Evolutionary conservation across 2,797 vertebrate species (phyloP), one percentile per base, ranked within the genome.

Genomic region (Pangasius larnaudii): DNA sequence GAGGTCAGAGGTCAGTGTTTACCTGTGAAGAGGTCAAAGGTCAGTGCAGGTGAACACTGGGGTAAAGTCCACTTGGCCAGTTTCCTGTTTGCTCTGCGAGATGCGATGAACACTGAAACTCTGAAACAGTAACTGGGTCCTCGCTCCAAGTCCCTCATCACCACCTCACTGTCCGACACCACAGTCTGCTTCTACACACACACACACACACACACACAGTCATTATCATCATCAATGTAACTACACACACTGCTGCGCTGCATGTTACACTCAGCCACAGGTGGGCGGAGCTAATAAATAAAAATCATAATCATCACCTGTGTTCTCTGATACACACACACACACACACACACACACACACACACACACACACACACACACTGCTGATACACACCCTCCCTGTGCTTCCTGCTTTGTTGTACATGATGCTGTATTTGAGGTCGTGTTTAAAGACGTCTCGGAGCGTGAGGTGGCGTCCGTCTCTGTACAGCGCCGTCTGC

Each of bases 41-140:
- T 10, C 65, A 0, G 1, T 27, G 6, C 86, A 27, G 3, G 77
- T 91, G 88, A 96, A 94, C 93, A 94, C 53, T 13, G 49, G 22
- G 91, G 87, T 0, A 0, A 0, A 85, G 97, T 97, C 91, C 96
- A 95, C 39, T 94, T 92, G 80, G 97, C 97, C 3, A 39, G 88
- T 14, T 93, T 95, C 27, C 92, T 93, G 22, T 10, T 2, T 90
- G 33, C 72, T 51, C 85, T 93, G 80, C 97, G 96, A 79, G 95
- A 95, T 0, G 90, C 92, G 90, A 98, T 92, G 84, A 88, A 91
- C 36, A 95, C 97, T 22, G 97, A 96, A 2, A 97, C 92, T 5
- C 85, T 95, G 93, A 99, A 98, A 91, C 98, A 99, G 90, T 99
- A 99, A 88, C 89, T 96, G 71, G 95, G 79, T 27, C 94, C 96